Evolutionary conservation across 2,797 vertebrate species (phyloP).

Genomic region (Platalea minor): DNA sequence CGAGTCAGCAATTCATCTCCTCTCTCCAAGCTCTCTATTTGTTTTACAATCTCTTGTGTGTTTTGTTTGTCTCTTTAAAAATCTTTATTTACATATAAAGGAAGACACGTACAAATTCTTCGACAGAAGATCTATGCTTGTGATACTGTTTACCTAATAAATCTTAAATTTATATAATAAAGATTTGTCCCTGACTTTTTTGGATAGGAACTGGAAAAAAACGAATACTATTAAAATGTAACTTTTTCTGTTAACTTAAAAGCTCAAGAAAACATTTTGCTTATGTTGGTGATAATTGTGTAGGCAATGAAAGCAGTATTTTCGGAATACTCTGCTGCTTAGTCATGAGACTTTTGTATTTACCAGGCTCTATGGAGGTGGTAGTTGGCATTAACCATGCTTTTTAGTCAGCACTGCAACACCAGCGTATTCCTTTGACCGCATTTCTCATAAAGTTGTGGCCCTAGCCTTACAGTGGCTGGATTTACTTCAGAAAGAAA

Average conservation of each 20-base stretch:
- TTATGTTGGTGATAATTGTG: neutral
- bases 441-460: accelerated
- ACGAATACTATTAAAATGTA: neutral
- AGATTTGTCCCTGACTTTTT: neutral
- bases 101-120: neutral
- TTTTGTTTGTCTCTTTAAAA: neutral
- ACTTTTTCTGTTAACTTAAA: neutral
- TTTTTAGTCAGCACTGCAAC: neutral
- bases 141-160: neutral
- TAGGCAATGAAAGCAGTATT: neutral
- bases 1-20: neutral
- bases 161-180: neutral
- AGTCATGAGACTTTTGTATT: neutral
- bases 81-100: neutral
- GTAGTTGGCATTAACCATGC: neutral
- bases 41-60: neutral
- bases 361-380: neutral
- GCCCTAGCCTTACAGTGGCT: neutral
- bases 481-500: neutral
- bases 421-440: accelerated
- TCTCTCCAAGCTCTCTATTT: neutral
- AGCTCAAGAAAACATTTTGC: neutral
- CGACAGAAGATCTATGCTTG: neutral
- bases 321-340: neutral
- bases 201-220: neutral